Evolutionary conservation across 2,888 invertebrate genomes (phyloP).

Genomic region (Diadegma fenestrale): DNA sequence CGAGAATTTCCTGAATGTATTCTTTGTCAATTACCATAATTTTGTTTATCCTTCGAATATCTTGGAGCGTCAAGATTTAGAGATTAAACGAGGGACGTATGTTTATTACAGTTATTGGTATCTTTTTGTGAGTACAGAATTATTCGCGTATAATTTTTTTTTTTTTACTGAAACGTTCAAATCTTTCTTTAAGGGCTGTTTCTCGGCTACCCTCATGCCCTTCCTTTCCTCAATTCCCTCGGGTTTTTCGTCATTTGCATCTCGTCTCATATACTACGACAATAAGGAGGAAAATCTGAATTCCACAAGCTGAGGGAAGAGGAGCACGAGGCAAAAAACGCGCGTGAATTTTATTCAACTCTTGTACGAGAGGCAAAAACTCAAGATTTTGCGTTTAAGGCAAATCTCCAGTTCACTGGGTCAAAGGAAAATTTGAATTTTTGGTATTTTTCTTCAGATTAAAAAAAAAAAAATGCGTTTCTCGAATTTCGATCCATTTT

Average conservation of each 20-base stretch:
- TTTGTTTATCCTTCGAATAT: not conserved
- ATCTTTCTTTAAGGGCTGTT: not conserved
- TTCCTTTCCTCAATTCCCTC: slow-evolving; percentile 8
- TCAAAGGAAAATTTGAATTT: no score
- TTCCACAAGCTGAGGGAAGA: not conserved
- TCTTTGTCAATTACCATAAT: not conserved
- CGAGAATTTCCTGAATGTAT: not conserved
- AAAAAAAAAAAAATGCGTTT: no score
- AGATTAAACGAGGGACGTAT: not conserved
- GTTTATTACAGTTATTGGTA: not conserved
- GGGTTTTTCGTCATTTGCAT: slow-evolving; percentile 37
- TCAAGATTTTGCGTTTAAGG: not conserved
- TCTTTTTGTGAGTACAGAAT: not conserved
- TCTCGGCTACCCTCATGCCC: not conserved
- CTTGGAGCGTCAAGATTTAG: not conserved
- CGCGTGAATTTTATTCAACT: not conserved
- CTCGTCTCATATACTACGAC: slow-evolving; percentile 16
- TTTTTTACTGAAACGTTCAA: not conserved
- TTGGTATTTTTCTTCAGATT: no score
- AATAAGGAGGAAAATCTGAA: not conserved
- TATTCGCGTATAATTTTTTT: not conserved
- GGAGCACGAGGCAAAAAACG: not conserved
- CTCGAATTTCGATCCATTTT: no score
- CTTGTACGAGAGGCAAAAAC: not conserved
- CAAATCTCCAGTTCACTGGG: no score